phyloP scores from a whole-genome alignment of 2,888 invertebrate genomes.

The Euphydryas editha region DNA sequence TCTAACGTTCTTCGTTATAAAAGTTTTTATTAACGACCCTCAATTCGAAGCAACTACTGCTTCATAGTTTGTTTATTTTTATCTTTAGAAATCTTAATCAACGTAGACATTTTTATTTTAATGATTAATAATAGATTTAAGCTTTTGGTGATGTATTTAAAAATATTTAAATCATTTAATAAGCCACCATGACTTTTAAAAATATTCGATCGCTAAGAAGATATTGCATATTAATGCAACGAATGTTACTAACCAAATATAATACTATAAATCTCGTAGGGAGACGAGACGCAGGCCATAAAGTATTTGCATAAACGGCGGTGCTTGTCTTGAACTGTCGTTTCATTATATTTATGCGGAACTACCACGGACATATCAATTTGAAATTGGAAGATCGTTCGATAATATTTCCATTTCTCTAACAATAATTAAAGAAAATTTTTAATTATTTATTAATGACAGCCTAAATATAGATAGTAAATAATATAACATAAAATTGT shows the following conservation, averaged over 20 bases:
- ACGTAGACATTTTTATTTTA: no score
- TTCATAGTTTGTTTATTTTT: no score
- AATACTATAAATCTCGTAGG: constrained; percentile 55
- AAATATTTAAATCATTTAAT: neutral
- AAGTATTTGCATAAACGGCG: constrained; percentile 67
- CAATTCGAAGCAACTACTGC: no score
- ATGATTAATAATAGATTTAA: neutral
- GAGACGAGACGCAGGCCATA: constrained; percentile 51
- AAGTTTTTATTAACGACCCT: no score
- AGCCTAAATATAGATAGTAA: neutral
- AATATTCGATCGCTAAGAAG: constrained; percentile 20
- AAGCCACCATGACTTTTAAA: constrained; percentile 6
- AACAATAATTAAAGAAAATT: neutral
- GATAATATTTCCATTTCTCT: neutral
- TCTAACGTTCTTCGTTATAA: no score
- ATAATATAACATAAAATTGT: no score
- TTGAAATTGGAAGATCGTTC: constrained; percentile 26
- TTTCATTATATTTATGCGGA: constrained; percentile 56
- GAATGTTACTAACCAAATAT: constrained; percentile 22
- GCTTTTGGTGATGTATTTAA: neutral
- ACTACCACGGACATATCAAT: constrained; percentile 43
- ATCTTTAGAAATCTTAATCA: no score
- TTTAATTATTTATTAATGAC: neutral
- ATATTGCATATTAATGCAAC: constrained; percentile 24
- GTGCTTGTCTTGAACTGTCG: constrained; percentile 49